phyloP scores from a whole-genome alignment of 2,797 vertebrate species.

The Pangasius mekongensis region DNA sequence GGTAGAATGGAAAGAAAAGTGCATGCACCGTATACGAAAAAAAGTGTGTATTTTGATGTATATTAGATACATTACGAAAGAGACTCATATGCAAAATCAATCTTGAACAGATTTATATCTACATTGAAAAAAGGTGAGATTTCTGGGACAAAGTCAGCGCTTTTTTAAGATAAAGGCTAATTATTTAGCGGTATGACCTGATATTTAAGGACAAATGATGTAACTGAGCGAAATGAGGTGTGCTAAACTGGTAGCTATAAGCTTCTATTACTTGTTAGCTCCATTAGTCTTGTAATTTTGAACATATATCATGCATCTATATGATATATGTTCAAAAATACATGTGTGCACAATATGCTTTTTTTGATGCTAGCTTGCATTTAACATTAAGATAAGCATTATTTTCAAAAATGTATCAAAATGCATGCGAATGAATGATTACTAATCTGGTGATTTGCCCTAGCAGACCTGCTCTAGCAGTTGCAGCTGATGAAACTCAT shows the following conservation, averaged over 20 bases:
- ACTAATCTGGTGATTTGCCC: slow-evolving; percentile 36
- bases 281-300: not conserved
- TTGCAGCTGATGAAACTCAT: slow-evolving; percentile 55
- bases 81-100: not conserved
- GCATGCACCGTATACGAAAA: not conserved
- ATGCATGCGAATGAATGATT: not conserved
- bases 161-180: not conserved
- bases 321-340: no score
- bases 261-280: not conserved
- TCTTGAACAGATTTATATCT: not conserved
- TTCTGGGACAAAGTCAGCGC: not conserved
- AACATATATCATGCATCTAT: no score
- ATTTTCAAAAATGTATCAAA: not conserved
- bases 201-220: not conserved
- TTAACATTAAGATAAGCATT: not conserved
- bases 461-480: slow-evolving; percentile 72
- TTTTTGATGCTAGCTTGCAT: not conserved
- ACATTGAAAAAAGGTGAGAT: not conserved
- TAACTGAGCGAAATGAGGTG: not conserved
- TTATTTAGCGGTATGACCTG: not conserved
- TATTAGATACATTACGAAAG: not conserved
- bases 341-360: not conserved
- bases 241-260: not conserved
- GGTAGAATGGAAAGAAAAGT: not conserved
- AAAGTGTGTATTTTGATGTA: not conserved